Base-by-base conservation (phyloP, 2,113 vertebrate species). In the Coturnix japonica region DNA sequence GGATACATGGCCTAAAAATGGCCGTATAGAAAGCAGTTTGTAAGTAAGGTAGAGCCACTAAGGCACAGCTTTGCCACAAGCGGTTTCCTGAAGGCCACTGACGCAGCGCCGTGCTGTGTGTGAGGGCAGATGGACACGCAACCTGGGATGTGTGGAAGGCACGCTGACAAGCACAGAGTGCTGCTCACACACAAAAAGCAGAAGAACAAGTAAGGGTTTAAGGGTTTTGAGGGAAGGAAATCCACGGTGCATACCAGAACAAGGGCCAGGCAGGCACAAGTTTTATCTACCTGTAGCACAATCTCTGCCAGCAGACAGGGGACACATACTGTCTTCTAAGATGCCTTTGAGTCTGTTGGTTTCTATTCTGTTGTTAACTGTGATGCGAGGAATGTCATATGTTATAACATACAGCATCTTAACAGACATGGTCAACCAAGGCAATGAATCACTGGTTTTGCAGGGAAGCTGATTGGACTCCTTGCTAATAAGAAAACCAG, bases 121-220 rank as follows among this genome's bases (percentile, higher is more conserved):
- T 16, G 6, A 54, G 30, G 22, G 25, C 6, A 4, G 49, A 4
- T 26, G 1, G 1, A 25, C 1, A 0, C 2, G 7, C 0, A 0
- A 57, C 31, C 6, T 21, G 23, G 2, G 11, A 41, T 13, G 76
- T 13, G 31, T 23, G 18, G 5, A 41, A 53, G 46, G 67, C 49
- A 35, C 20, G 5, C 19, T 8, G 5, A 59, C n/a, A 44, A 66
- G 41, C 2, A 0, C 2, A 7, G 64, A 57, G 70, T 7, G 13
- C 44, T 8, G 16, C 15, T 2, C 3, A 56, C 25, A 22, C 43
- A 78, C 60, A 70, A 39, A 63, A 81, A 74, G 21, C 25, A 80
- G 37, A 71, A 39, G 30, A 14, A 63, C 49, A 57, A 84, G 43
- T 2, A 65, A 69, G 64, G 64, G 41, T 89, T 69, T 2, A 65